Conservation (phyloP, 2,797 vertebrate species). For the Enteromius trimaculatus region DNA sequence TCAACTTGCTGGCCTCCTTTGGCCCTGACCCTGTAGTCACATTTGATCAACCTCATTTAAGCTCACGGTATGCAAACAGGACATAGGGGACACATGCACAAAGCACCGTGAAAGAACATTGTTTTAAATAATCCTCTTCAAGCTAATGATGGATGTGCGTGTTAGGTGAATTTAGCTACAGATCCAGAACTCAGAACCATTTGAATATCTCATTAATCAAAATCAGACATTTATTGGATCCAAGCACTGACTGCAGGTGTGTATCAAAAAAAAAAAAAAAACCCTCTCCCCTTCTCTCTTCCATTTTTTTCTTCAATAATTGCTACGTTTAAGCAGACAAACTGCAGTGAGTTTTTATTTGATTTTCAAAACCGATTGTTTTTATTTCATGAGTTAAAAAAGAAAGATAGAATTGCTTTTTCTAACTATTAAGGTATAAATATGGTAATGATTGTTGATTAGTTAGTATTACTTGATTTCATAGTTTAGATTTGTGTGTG, state of each 20-base stretch:
- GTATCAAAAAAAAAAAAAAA: slow-evolving; percentile 1
- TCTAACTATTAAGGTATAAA: neutral
- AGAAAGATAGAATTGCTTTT: slow-evolving; percentile 6
- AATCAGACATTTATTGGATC: slow-evolving; percentile 29
- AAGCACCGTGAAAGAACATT: neutral
- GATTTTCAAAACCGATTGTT: slow-evolving; percentile 27
- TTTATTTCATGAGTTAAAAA: slow-evolving; percentile 3
- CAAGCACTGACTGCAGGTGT: slow-evolving; percentile 30
- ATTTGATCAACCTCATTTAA: slow-evolving; percentile 11
- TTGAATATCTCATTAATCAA: slow-evolving; percentile 36
- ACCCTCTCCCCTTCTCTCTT: neutral
- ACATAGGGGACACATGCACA: neutral
- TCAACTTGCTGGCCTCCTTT: neutral
- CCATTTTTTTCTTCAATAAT: neutral
- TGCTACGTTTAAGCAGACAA: neutral
- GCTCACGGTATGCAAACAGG: neutral
- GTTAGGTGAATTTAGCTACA: slow-evolving; percentile 25
- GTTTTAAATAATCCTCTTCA: neutral
- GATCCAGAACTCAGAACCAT: slow-evolving; percentile 3
- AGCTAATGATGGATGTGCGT: neutral
- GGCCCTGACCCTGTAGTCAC: neutral
- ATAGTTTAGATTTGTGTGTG: neutral
- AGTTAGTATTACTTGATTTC: neutral
- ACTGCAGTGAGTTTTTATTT: neutral
- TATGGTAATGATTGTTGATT: neutral